Evolutionary conservation across 2,797 vertebrate species (phyloP), one percentile per base, ranked within the genome.

Genomic region (Artibeus jamaicensis): DNA sequence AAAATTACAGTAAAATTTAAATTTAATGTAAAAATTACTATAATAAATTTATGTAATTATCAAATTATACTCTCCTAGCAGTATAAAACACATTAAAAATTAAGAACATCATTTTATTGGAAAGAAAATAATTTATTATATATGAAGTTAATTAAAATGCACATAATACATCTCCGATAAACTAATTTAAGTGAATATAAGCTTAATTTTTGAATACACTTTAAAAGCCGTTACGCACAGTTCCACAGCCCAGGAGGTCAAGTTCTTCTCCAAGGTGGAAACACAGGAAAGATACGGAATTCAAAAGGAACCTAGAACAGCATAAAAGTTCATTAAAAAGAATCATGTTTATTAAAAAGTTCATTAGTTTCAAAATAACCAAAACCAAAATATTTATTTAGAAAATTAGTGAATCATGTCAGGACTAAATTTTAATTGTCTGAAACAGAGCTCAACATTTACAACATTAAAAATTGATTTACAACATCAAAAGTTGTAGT

Each of bases 221-320:
- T 96, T 96, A 96, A 98, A 98, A 62, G 94, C 89, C 97, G 96
- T 92, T 98, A 98, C 98, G 97, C 97, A 98, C 98, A 98, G 97
- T 98, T 98, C 98, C 97, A 97, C n/a, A 94, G 89, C 97, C 96
- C 98, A 18, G 94, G 34, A 84, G 95, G 85, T 96, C 91, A 97
- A 79, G 77, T 97, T 98, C 97, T 98, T 98, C 98, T 86, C 95
- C 82, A 95, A 96, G 96, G 89, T 98, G 73, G 92, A 11, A 98
- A 95, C 10, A 96, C 96, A 97, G 98, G 98, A 98, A 98, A 98
- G 95, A 98, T 87, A 97, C 62, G 92, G 95, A 98, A 98, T 97
- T 97, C 98, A 97, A 98, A 98, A 98, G 95, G 97, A 96, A 98
- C 98, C 98, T 99, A 98, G 98, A 99, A 98, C 88, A 98, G 86